Evolutionary conservation across 2,113 vertebrate genomes (phyloP), one percentile per base, ranked within the genome.

Genomic region (Poeciliopsis retropinna): DNA sequence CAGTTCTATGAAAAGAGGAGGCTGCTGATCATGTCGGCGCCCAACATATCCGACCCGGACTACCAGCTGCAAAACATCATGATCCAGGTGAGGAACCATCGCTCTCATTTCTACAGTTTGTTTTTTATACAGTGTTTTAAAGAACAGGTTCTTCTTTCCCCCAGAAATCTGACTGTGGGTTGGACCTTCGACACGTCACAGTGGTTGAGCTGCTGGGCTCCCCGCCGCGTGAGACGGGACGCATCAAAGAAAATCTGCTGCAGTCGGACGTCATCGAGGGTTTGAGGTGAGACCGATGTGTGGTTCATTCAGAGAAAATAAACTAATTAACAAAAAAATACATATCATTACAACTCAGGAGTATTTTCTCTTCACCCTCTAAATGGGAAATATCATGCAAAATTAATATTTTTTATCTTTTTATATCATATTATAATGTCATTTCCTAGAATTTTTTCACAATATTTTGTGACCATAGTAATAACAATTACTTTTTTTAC

Each of bases 61-160:
- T 99, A 99, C 90, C 96, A 96, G 81, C 92, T 97, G 89, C 98
- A 99, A 91, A 96, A 95, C 76, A 79, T 95, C 70, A 98, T 98
- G 95, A 89, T 97, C 76, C 97, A 98, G 95, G 98, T 97, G 80
- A 89, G 93, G 64, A 14, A n/a, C 37, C 32, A 1, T 14, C 12
- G 2, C 25, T 12, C 37, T 31, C 31, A 41, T 60, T 0, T 28
- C 54, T 61, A 22, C 15, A 19, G 34, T 37, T 11, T 37, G 0
- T 57, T 41, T 27, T 64, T 32, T 17, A 0, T 0, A 22, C 44
- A 37, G 17, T 30, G 15, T 27, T 51, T 60, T 15, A 65, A 12
- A n/a, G 29, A 47, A 60, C 28, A 71, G 39, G 6, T 13, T 17
- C 13, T 47, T 25, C 78, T 12, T 3, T 64, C 31, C 7, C 32